Evolutionary conservation across 1,140 invertebrate genomes (phyloP).

Genomic region (Ectropis grisescens): DNA sequence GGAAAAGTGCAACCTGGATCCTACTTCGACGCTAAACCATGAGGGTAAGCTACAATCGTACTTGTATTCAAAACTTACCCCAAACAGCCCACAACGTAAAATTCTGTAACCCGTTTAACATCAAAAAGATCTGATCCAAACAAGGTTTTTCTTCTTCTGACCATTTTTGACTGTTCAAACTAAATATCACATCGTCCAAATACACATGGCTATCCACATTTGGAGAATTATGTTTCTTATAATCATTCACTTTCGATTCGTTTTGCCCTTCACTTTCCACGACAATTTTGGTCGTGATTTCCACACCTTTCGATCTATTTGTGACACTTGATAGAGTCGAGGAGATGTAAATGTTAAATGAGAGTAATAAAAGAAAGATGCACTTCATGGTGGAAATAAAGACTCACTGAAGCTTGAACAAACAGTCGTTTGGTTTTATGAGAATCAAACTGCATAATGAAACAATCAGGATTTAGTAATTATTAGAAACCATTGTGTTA

Average conservation of each 20-base stretch:
- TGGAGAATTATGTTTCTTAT: neutral
- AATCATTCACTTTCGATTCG: neutral
- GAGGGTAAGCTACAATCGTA: too few relatives aligned
- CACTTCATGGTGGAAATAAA: too few relatives aligned
- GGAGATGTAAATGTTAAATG: too few relatives aligned
- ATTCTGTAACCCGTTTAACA: slow-evolving; percentile 41
- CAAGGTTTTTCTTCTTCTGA: slow-evolving; percentile 39
- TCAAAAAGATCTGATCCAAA: slow-evolving; percentile 27
- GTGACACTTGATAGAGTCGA: neutral
- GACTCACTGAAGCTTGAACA: too few relatives aligned
- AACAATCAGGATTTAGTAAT: too few relatives aligned
- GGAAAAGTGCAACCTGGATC: too few relatives aligned
- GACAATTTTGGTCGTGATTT: neutral
- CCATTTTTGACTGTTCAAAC: slow-evolving; percentile 45
- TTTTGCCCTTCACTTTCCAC: neutral
- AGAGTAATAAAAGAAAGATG: too few relatives aligned
- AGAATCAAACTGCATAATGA: too few relatives aligned
- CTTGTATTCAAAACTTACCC: slow-evolving; percentile 49
- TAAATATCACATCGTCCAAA: slow-evolving; percentile 42
- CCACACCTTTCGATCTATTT: too few relatives aligned
- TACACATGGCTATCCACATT: slow-evolving; percentile 19
- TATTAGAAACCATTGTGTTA: too few relatives aligned
- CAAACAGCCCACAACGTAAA: slow-evolving; percentile 57
- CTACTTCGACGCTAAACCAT: too few relatives aligned
- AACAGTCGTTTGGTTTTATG: too few relatives aligned